Conservation (phyloP, 2,113 vertebrate species). For the Peromyscus polionotus region DNA sequence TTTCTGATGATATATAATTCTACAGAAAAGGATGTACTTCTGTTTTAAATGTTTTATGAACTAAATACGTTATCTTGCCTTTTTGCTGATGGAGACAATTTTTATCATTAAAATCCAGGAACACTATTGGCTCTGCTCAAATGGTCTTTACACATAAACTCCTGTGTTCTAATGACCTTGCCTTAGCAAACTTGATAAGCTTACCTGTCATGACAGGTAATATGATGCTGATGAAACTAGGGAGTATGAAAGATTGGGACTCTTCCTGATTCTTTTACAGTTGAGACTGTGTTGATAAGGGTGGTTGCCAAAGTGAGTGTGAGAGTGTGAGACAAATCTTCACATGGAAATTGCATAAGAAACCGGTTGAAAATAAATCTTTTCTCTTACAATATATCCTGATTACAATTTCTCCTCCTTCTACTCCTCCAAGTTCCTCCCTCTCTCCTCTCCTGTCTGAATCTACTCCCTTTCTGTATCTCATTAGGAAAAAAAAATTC, state of each 20-base stretch:
- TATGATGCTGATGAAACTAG: background rate
- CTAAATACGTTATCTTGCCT: conserved; percentile 6
- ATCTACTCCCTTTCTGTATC: background rate
- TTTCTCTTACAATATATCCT: background rate
- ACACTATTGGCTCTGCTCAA: conserved; percentile 9
- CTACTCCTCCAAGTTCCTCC: background rate
- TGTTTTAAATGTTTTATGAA: conserved; percentile 27
- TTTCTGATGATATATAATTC: conserved; percentile 13
- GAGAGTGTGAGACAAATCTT: background rate
- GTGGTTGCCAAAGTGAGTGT: background rate
- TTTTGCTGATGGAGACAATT: background rate
- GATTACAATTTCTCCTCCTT: background rate
- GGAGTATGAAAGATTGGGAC: background rate
- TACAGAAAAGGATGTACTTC: background rate
- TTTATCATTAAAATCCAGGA: background rate
- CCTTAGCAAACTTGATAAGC: conserved; percentile 41
- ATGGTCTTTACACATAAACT: background rate
- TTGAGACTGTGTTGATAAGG: background rate
- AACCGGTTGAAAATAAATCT: background rate
- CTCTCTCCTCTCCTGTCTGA: too few relatives aligned
- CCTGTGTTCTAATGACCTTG: conserved; percentile 25
- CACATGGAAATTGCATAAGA: background rate
- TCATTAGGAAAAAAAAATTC: background rate
- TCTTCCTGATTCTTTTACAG: conserved; percentile 23
- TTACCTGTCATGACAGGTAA: background rate